Percentiles rank a stretch among this genome's conserved stretches.
Conservation (phyloP, 2,797 vertebrate species). For the Acanthis flammea region DNA sequence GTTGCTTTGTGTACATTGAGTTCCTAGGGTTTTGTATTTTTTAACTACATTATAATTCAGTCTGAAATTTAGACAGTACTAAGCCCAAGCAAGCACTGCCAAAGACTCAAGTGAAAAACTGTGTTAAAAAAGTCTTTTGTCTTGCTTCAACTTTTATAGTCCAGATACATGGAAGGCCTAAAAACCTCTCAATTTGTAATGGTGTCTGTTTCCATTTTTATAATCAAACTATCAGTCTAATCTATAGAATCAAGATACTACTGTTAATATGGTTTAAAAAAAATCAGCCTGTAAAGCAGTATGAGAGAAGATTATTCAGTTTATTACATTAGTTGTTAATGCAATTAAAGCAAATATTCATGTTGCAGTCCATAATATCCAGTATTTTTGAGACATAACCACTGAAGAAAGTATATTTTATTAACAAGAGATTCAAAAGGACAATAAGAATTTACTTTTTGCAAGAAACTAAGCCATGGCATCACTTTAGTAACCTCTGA, state of each 20-base stretch:
- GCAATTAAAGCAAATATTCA: neutral
- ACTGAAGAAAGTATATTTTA: neutral
- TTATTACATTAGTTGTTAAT: neutral
- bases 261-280: neutral
- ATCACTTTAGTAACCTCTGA: neutral
- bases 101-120: neutral
- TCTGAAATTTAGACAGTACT: neutral
- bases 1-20: rapidly evolving
- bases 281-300: neutral
- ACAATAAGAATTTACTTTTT: neutral
- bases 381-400: neutral
- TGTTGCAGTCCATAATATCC: neutral
- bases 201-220: neutral
- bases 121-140: neutral
- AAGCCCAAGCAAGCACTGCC: neutral
- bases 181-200: neutral
- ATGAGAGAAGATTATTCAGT: neutral
- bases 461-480: neutral
- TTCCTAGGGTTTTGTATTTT: neutral
- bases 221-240: neutral
- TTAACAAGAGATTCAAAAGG: neutral
- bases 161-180: neutral
- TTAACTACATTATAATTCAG: neutral
- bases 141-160: neutral
- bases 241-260: neutral